A percentile compares a stretch with the other conserved stretches of the same genome.
Evolutionary conservation across 2,888 invertebrate species (phyloP).

Genomic region (Hanleya hanleyi): DNA sequence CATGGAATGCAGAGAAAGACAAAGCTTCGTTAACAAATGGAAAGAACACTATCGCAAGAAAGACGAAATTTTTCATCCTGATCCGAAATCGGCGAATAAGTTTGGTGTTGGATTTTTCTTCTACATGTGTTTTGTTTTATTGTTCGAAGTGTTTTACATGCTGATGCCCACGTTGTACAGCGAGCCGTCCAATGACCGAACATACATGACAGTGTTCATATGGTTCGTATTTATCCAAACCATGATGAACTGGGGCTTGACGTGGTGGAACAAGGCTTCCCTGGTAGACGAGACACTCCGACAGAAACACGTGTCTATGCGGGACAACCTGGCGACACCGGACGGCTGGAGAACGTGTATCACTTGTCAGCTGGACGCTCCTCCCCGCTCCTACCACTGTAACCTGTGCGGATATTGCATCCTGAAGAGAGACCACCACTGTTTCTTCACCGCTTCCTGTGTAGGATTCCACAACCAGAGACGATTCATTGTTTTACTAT

Average conservation of each 20-base stretch:
- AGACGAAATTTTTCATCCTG: conserved; percentile 43
- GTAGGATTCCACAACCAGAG: conserved; percentile 73
- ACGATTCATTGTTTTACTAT: conserved; percentile 71
- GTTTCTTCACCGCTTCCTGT: conserved; percentile 71
- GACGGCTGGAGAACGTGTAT: conserved; percentile 51
- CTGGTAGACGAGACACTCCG: conserved; percentile 47
- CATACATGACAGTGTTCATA: conserved; percentile 18
- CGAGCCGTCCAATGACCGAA: neutral
- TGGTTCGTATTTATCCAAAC: conserved; percentile 38
- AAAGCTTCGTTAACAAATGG: conserved; percentile 52
- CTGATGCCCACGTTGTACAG: conserved; percentile 48
- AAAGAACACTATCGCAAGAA: conserved; percentile 51
- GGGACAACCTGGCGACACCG: conserved; percentile 39
- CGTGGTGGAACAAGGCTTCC: conserved; percentile 43
- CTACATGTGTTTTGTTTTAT: conserved; percentile 41
- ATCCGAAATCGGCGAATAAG: conserved; percentile 38
- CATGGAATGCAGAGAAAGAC: conserved; percentile 53
- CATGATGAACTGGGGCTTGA: conserved; percentile 44
- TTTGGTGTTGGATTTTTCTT: conserved; percentile 45
- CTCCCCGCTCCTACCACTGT: conserved; percentile 71
- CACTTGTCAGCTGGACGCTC: conserved; percentile 57
- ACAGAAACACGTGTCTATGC: conserved; percentile 39
- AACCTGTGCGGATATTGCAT: conserved; percentile 71
- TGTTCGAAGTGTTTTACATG: conserved; percentile 44
- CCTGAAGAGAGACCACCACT: conserved; percentile 73